Evolutionary conservation across 2,113 vertebrate genomes (phyloP).

Genomic region (Apteryx mantelli): DNA sequence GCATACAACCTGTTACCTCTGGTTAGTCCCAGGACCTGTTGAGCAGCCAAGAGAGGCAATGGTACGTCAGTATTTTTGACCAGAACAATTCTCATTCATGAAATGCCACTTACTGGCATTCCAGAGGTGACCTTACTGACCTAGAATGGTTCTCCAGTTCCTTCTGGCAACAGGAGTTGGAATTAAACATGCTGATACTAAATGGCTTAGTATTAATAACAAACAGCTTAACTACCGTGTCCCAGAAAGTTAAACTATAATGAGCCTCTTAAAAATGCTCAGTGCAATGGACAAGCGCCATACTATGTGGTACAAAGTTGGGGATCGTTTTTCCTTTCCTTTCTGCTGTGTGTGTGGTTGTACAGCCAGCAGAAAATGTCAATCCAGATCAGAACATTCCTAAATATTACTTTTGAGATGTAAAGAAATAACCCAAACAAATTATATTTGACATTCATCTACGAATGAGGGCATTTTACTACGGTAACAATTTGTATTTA

Average conservation of each 20-base stretch:
- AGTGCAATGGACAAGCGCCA: neutral
- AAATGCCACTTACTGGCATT: neutral
- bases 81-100: neutral
- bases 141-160: neutral
- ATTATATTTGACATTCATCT: neutral
- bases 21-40: neutral
- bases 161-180: conserved; percentile 1
- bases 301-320: neutral
- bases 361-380: neutral
- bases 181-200: conserved; percentile 28
- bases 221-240: conserved; percentile 31
- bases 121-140: neutral
- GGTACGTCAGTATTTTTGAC: neutral
- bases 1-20: neutral
- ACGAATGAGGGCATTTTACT: neutral
- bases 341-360: neutral
- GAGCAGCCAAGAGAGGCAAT: neutral
- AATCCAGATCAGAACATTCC: neutral
- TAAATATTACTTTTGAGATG: neutral
- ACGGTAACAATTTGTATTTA: neutral
- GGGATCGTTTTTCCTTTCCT: neutral
- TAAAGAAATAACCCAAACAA: neutral
- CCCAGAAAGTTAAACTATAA: conserved; percentile 41
- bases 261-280: conserved; percentile 6
- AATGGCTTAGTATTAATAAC: conserved; percentile 45